Percentiles rank a stretch among this genome's conserved stretches.
Conservation (phyloP, 2,797 vertebrate species). For the Gymnothorax javanicus region DNA sequence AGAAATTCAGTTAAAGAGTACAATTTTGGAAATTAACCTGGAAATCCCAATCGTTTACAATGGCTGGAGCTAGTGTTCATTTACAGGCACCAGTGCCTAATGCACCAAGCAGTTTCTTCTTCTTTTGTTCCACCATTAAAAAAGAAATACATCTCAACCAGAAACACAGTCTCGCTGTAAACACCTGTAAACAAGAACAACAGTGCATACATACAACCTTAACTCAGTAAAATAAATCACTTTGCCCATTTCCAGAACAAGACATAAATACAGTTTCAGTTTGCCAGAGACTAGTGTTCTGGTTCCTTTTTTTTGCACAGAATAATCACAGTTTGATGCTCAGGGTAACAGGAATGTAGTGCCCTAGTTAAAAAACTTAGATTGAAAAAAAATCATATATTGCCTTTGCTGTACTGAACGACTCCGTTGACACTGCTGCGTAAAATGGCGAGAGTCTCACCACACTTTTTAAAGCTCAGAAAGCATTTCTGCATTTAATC, state of each 20-base stretch:
- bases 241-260: conserved; percentile 48
- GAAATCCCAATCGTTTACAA: neutral
- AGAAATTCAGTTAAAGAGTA: neutral
- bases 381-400: conserved; percentile 46
- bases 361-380: conserved; percentile 4
- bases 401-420: conserved; percentile 40
- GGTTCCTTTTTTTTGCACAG: conserved; percentile 36
- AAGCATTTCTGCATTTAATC: conserved; percentile 38
- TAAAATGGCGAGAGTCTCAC: conserved; percentile 68
- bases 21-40: neutral
- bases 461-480: neutral
- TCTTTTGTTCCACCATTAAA: conserved; percentile 54
- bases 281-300: neutral
- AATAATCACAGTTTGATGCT: neutral
- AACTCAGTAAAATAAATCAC: conserved; percentile 48
- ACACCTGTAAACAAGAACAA: conserved; percentile 54
- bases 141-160: conserved; percentile 42
- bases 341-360: conserved; percentile 36
- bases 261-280: conserved; percentile 36
- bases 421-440: conserved; percentile 50
- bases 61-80: neutral
- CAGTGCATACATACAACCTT: conserved; percentile 39
- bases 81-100: conserved; percentile 11
- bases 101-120: neutral
- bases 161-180: conserved; percentile 45